Percentiles rank a stretch among this genome's conserved stretches.
These are phyloP conservation scores for Carpatolechia fugitivella DNA, from an alignment of 2,888 invertebrate species.

Conservation along the genomic window DNA sequence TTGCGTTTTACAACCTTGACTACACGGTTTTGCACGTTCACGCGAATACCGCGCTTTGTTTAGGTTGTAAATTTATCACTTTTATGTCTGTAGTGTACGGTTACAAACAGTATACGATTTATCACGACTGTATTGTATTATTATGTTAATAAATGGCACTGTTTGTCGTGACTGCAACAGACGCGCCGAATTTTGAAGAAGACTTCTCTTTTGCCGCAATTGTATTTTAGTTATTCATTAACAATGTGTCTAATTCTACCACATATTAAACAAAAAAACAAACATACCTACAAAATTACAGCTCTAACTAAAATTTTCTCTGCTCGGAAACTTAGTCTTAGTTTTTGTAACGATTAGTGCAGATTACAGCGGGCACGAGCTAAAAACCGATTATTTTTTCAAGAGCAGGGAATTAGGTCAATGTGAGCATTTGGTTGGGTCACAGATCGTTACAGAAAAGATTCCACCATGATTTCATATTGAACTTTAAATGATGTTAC, in stretches of 20 bases:
- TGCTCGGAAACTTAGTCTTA: not conserved
- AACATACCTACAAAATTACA: too few species aligned
- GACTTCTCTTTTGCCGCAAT: too few species aligned
- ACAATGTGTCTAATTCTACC: too few species aligned
- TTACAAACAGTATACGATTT: not conserved
- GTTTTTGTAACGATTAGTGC: conserved; percentile 8
- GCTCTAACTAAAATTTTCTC: not conserved
- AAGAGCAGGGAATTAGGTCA: conserved; percentile 19
- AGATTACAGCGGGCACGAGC: conserved; percentile 8
- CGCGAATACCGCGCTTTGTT: not conserved
- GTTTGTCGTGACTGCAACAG: not conserved
- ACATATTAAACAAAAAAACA: too few species aligned
- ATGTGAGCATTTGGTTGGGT: conserved; percentile 14
- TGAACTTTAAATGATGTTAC: not conserved
- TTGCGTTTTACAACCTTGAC: conserved; percentile 16
- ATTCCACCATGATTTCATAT: not conserved
- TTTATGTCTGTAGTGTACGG: conserved; percentile 1
- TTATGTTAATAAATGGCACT: not conserved
- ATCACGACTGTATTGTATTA: conserved; percentile 2
- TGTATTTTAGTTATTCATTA: too few species aligned
- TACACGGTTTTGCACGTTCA: conserved; percentile 9
- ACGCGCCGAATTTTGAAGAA: not conserved
- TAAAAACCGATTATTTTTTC: conserved; percentile 22
- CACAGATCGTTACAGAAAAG: not conserved
- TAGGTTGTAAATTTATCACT: conserved; percentile 6